These are phyloP conservation scores for cat (Felis catus) DNA, from an alignment of 2,113 vertebrate species.

Conservation along the genomic window F.catus_Fca126_mat1.0 CM031420.1:141413501-141414000, in stretches of 20 bases:
- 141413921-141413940: neutral
- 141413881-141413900: neutral
- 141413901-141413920: accelerated
- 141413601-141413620: neutral
- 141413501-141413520: neutral
- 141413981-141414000: neutral
- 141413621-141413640: neutral
- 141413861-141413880: neutral
- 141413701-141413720: neutral
- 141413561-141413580: neutral
- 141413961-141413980: neutral
- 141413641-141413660: neutral
- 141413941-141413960: neutral
- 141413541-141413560: neutral
- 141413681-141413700: neutral
- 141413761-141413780: neutral
- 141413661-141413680: neutral
- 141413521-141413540: neutral
- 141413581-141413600: neutral
- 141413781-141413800: neutral
- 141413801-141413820: neutral
- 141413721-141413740: neutral
- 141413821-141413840: neutral
- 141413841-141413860: neutral
- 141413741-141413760: neutral